These are phyloP conservation scores for Apotomis betuletana DNA, from an alignment of 2,888 invertebrate genomes.

Conservation along the genomic window DNA sequence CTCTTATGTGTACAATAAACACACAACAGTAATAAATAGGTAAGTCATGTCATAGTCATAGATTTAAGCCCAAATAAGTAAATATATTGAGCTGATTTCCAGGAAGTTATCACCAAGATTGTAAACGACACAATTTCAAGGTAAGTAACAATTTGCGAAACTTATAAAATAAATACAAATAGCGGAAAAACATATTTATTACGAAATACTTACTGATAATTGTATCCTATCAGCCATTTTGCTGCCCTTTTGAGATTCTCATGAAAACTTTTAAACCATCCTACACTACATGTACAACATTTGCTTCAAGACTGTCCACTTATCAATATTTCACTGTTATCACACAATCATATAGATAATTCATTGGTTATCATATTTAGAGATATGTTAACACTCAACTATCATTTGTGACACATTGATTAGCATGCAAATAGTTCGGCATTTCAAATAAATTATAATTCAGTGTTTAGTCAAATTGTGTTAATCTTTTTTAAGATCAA, in stretches of 20 bases:
- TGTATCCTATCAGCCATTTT: constrained; percentile 70
- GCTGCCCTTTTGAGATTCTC: constrained; percentile 59
- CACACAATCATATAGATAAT: constrained; percentile 65
- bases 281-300: constrained; percentile 54
- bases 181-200: neutral
- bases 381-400: constrained; percentile 54
- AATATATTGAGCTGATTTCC: no score
- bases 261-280: constrained; percentile 52
- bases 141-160: neutral
- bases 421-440: constrained; percentile 34
- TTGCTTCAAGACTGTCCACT: constrained; percentile 59
- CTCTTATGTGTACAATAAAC: no score
- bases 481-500: constrained; percentile 6
- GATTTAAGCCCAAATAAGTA: no score
- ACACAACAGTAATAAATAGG: no score
- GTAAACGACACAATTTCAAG: neutral
- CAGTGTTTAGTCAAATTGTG: constrained; percentile 12
- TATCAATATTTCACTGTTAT: constrained; percentile 68
- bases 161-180: neutral
- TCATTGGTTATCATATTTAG: constrained; percentile 59
- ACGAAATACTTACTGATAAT: constrained; percentile 66
- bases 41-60: no score
- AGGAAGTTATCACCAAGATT: no score
- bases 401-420: constrained; percentile 26
- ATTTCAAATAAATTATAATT: constrained; percentile 4